Conservation (phyloP, 2,797 vertebrate genomes). For the Harpagifer antarcticus region DNA sequence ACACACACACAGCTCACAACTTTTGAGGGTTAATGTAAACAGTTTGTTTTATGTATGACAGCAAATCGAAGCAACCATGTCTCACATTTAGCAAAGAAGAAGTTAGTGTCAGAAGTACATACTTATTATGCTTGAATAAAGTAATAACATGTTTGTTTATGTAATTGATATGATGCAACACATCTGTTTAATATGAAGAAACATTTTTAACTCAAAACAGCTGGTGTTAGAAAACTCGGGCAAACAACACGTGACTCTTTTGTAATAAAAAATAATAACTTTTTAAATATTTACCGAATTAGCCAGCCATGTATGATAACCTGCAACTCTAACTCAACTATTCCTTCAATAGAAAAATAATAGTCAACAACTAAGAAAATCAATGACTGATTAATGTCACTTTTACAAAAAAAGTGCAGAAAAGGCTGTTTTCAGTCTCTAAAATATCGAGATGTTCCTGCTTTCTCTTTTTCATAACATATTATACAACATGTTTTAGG, state of each 20-base stretch:
- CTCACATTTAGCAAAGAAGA: neutral
- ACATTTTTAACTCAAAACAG: neutral
- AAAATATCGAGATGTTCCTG: too few species aligned
- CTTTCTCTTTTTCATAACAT: too few species aligned
- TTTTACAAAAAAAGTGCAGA: too few species aligned
- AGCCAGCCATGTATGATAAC: neutral
- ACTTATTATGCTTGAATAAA: neutral
- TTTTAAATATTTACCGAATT: neutral
- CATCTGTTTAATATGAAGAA: neutral
- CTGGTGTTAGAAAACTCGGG: neutral
- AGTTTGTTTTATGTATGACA: neutral
- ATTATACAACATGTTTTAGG: too few species aligned
- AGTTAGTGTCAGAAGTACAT: neutral
- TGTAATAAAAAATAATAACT: neutral
- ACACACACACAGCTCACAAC: neutral
- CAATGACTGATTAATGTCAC: too few species aligned
- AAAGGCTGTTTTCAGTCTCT: too few species aligned
- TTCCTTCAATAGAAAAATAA: too few species aligned
- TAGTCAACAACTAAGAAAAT: too few species aligned
- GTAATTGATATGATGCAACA: neutral
- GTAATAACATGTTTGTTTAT: neutral
- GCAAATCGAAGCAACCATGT: neutral
- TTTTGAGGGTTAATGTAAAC: neutral
- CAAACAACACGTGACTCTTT: neutral
- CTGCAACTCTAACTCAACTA: too few species aligned